Percentiles rank a stretch among this genome's conserved stretches.
Conservation (phyloP, 37 sponge, comb jelly and placozoan genomes). For the Spongilla lacustris region DNA sequence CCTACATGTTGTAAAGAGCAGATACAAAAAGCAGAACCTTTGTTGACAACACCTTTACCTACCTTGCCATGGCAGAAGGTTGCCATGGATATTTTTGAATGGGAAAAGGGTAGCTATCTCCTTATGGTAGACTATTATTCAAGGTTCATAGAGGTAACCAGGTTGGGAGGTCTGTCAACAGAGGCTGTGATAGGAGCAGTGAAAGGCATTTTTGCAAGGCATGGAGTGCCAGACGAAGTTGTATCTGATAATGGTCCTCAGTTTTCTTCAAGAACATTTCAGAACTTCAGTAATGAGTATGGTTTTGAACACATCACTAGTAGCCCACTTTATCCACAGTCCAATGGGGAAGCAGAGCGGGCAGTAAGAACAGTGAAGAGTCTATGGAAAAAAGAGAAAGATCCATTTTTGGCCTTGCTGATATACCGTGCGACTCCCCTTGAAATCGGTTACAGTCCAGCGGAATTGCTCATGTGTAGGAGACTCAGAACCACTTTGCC, state of each 20-base stretch:
- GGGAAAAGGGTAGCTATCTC: conserved; percentile 24
- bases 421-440: conserved; percentile 49
- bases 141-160: conserved; percentile 63
- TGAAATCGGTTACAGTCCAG: conserved; percentile 44
- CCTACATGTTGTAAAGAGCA: conserved; percentile 30
- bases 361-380: conserved; percentile 45
- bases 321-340: conserved; percentile 59
- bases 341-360: conserved; percentile 76
- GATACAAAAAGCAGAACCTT: conserved; percentile 14
- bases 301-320: conserved; percentile 60
- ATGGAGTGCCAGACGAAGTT: conserved; percentile 67
- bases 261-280: conserved; percentile 30
- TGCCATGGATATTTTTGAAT: conserved; percentile 56
- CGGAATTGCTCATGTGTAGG: conserved; percentile 47
- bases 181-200: conserved; percentile 38
- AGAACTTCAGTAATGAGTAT: conserved; percentile 45
- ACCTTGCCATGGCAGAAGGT: conserved; percentile 64
- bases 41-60: conserved; percentile 33
- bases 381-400: conserved; percentile 46
- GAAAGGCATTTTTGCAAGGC: conserved; percentile 64
- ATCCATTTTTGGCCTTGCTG: conserved; percentile 50
- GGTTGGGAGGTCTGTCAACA: conserved; percentile 6
- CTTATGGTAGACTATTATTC: conserved; percentile 72
- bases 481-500: conserved; percentile 44
- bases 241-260: conserved; percentile 81